Base-by-base conservation (phyloP, 2,797 vertebrate genomes). In the Bryconaethiops microstoma region DNA sequence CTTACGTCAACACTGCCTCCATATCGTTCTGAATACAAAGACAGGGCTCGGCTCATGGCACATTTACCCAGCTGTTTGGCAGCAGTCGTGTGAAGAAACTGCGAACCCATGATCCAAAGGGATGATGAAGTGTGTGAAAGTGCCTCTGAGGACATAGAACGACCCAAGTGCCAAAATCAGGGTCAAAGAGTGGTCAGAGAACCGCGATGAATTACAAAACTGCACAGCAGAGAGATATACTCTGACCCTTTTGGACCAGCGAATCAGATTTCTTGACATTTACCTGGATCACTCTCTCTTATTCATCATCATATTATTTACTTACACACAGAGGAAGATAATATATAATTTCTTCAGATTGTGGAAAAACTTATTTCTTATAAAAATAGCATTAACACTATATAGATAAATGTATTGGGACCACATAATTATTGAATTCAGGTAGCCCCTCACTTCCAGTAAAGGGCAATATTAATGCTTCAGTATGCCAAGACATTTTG, bases 111-210 rank as follows among this genome's bases (percentile, higher is more conserved):
- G 59, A 74, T 73, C 62, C 74, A 78, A 67, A 69, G 39, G 5
- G 69, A 84, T 75, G 64, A 80, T 72, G 77, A 81, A 82, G 25
- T 85, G 70, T 82, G 82, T 82, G 78, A 65, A 83, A 81, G 73
- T 74, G 54, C 57, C 65, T 67, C 13, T 25, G 57, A 45, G 64
- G 72, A 74, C 76, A 63, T 62, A 69, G 25, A 73, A 52, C 19
- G n/a, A 45, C 9, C 55, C 12, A 17, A 69, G 67, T 72, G 68
- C 59, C 68, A 80, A 77, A 25, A 73, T 54, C 7, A 42, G 48
- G 60, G 78, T 60, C 67, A 79, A n/a, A 25, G 70, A 21, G 29
- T 60, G 68, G 40, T 48, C 42, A 45, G 19, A 65, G 6, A 74
- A 8, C 17, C 23, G 17, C 50, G n/a, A 23, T 73, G 77, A 25